A percentile compares a stretch with the other conserved stretches of the same genome.
These are phyloP conservation scores for Arvicanthis niloticus DNA, from an alignment of 2,113 vertebrate species.

Conservation along the genomic window DNA sequence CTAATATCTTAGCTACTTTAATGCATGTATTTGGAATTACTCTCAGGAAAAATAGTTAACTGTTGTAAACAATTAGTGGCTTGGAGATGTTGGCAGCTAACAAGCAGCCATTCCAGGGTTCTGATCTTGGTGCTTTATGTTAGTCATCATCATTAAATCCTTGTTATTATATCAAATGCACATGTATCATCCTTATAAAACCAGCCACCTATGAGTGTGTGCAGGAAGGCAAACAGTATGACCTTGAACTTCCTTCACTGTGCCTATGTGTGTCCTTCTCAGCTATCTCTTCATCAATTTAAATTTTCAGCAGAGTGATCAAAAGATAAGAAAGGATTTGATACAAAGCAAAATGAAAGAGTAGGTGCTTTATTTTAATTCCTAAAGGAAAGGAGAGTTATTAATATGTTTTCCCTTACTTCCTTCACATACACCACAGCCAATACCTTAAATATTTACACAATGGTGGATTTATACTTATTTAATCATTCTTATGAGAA, in stretches of 20 bases:
- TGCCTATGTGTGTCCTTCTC: background rate
- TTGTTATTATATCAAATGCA: background rate
- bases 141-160: background rate
- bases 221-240: background rate
- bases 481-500: background rate
- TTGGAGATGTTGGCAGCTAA: background rate
- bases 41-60: slow-evolving; percentile 4
- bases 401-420: background rate
- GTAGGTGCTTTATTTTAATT: background rate
- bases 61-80: background rate
- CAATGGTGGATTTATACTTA: background rate
- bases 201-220: background rate
- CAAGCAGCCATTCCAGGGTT: background rate
- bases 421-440: background rate
- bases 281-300: background rate
- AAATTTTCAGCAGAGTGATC: background rate
- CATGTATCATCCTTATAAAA: background rate
- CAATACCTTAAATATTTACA: background rate
- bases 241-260: background rate
- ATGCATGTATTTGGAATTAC: background rate
- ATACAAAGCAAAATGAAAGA: background rate
- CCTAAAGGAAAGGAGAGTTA: background rate
- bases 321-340: background rate
- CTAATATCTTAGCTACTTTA: slow-evolving; percentile 16
- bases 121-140: background rate